Conservation (phyloP, 1,140 invertebrate species). For the Halesus radiatus region DNA sequence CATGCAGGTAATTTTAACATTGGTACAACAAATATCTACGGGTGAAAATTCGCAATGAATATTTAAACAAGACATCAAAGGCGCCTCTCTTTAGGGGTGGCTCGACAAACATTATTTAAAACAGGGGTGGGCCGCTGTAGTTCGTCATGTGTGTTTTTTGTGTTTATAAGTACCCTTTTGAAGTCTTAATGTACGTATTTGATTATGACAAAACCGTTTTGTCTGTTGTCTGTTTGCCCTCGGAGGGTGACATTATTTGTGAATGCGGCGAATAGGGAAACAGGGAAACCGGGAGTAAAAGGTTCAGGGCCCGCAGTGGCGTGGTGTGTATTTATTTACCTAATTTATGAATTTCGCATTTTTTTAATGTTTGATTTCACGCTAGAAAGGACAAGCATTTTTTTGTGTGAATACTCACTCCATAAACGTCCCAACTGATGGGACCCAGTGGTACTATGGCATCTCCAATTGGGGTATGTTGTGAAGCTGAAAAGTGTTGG, state of each 20-base stretch:
- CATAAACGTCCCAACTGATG: too few species aligned
- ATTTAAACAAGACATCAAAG: slow-evolving; percentile 58
- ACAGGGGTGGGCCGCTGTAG: slow-evolving; percentile 37
- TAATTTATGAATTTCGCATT: too few species aligned
- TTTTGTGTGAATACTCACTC: too few species aligned
- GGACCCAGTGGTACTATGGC: too few species aligned
- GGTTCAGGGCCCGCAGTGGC: too few species aligned
- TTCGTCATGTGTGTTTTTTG: slow-evolving; percentile 50
- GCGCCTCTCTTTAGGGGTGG: slow-evolving; percentile 32
- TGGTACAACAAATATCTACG: slow-evolving; percentile 38
- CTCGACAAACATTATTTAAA: slow-evolving; percentile 54
- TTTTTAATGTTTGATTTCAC: too few species aligned
- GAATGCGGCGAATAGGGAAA: slow-evolving; percentile 15
- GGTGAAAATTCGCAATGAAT: slow-evolving; percentile 56
- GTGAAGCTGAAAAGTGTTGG: too few species aligned
- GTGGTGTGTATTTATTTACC: too few species aligned
- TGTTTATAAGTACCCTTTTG: slow-evolving; percentile 51
- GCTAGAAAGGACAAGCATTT: too few species aligned
- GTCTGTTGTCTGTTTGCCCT: slow-evolving; percentile 49
- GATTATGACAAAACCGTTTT: slow-evolving; percentile 58
- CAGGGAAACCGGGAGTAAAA: too few species aligned
- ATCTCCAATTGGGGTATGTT: too few species aligned
- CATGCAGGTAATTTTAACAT: slow-evolving; percentile 53
- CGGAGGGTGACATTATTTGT: slow-evolving; percentile 42
- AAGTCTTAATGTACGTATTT: slow-evolving; percentile 56